A percentile compares a stretch with the other conserved stretches of the same genome.
Evolutionary conservation across 2,888 invertebrate species (phyloP).

Genomic region (Aleiodes alternator): DNA sequence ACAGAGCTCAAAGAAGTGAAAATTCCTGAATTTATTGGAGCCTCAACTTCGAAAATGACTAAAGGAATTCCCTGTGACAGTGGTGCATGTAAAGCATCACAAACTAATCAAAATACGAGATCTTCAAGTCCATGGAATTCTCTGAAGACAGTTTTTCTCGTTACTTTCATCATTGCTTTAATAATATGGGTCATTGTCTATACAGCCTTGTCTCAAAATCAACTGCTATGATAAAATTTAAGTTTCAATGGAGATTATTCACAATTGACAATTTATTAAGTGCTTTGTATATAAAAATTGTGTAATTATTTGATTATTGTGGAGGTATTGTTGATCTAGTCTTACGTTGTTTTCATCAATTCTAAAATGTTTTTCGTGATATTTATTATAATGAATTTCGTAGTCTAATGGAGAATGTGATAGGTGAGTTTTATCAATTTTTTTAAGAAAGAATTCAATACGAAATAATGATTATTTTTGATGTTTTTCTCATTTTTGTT

Average conservation of each 20-base stretch:
- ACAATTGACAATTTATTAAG: no score
- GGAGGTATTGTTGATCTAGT: no score
- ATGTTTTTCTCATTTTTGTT: no score
- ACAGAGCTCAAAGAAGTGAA: constrained; percentile 70
- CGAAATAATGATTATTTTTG: no score
- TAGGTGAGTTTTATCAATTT: no score
- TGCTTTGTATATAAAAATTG: no score
- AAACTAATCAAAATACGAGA: constrained; percentile 53
- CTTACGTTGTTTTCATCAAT: no score
- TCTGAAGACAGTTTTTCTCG: constrained; percentile 76
- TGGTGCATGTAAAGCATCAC: constrained; percentile 64
- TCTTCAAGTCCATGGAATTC: constrained; percentile 77
- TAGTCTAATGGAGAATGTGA: no score
- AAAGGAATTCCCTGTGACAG: constrained; percentile 60
- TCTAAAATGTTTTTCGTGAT: no score
- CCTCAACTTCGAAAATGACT: constrained; percentile 52
- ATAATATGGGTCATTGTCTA: constrained; percentile 76
- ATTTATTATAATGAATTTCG: no score
- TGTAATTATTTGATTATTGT: no score
- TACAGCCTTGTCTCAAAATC: constrained; percentile 68
- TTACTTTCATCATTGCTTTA: constrained; percentile 74
- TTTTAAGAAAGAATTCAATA: no score
- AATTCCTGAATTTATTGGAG: constrained; percentile 54
- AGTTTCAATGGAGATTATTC: not conserved
- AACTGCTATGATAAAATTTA: constrained; percentile 60